Conservation (phyloP, 2,888 invertebrate species). For the Hetaerina titia region DNA sequence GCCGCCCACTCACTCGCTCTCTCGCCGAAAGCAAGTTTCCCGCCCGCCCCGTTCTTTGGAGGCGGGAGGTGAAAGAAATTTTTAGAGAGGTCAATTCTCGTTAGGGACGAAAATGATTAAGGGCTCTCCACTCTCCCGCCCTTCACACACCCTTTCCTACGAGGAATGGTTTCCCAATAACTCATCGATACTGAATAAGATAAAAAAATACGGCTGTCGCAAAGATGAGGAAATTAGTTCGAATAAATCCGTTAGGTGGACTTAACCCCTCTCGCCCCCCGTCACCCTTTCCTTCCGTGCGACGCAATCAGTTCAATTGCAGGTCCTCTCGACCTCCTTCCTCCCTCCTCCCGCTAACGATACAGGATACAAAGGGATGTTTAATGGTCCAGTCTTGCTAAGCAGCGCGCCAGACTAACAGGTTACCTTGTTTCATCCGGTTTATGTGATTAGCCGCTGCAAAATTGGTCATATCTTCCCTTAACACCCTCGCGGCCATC, state of each 20-base stretch:
- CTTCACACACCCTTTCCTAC: too few species aligned
- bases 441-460: conserved; percentile 57
- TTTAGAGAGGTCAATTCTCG: not conserved
- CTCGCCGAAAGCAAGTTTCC: too few species aligned
- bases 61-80: not conserved
- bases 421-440: conserved; percentile 13
- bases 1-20: too few species aligned
- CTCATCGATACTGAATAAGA: conserved; percentile 1
- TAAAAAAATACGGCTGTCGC: not conserved
- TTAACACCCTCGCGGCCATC: not conserved
- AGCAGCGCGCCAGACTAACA: not conserved
- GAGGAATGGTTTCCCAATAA: not conserved
- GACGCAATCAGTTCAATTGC: not conserved
- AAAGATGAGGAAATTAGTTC: not conserved
- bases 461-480: conserved; percentile 41
- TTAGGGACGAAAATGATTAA: not conserved
- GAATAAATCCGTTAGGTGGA: conserved; percentile 22
- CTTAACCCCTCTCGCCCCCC: not conserved
- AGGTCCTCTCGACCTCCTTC: too few species aligned
- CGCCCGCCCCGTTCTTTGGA: too few species aligned
- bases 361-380: conserved; percentile 29
- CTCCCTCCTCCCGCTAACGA: not conserved
- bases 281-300: not conserved
- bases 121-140: not conserved
- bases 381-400: not conserved